These are phyloP conservation scores for Protobothrops flavoviridis DNA, from an alignment of 2,113 vertebrate genomes.

Conservation along the genomic window DNA sequence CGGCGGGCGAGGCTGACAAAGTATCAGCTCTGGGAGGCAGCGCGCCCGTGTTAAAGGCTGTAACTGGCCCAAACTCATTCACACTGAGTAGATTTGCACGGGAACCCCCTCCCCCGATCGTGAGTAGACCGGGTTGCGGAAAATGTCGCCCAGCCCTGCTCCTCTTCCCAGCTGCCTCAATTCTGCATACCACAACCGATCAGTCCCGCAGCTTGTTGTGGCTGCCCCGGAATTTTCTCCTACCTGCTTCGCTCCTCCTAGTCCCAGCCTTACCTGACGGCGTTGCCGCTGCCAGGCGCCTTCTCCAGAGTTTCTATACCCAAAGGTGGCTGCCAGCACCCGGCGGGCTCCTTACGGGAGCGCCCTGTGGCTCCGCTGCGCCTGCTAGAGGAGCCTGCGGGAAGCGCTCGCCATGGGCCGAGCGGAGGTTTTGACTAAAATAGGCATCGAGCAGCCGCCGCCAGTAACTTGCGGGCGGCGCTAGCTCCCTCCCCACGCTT, in stretches of 20 bases:
- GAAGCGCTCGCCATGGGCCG: background rate
- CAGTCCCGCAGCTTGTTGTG: background rate
- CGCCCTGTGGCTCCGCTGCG: background rate
- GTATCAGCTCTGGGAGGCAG: background rate
- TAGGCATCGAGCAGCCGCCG: conserved; percentile 21
- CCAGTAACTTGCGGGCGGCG: conserved; percentile 38
- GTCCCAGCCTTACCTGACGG: background rate
- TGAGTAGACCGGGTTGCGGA: background rate
- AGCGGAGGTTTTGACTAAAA: conserved; percentile 45
- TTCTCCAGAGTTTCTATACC: background rate
- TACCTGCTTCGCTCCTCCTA: background rate
- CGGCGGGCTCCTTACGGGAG: background rate
- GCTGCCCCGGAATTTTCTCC: background rate
- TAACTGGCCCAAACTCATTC: background rate
- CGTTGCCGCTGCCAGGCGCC: background rate
- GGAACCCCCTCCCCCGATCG: background rate
- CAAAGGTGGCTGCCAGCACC: background rate
- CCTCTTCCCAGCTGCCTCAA: too few species aligned
- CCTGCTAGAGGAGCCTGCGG: background rate
- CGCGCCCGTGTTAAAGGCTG: background rate
- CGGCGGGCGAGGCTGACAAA: background rate
- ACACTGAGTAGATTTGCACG: background rate
- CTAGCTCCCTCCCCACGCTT: background rate
- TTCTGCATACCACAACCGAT: background rate
- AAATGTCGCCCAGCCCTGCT: background rate